phyloP scores from a whole-genome alignment of 2,888 invertebrate genomes.

The Galerucella pusilla region DNA sequence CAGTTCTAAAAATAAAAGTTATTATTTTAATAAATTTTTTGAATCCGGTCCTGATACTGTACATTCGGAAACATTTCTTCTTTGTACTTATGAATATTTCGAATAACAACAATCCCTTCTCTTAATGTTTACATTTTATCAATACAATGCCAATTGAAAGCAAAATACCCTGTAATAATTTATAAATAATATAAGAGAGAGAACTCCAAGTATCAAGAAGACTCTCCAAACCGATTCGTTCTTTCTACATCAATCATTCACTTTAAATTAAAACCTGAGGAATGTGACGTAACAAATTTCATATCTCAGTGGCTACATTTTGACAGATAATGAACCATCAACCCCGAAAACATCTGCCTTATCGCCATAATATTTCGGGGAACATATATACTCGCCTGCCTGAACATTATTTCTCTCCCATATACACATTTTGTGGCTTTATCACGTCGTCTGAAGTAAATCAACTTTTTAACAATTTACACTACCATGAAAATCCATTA shows the following conservation, averaged over 20 bases:
- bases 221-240: neutral
- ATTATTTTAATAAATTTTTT: no score
- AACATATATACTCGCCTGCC: slow-evolving; percentile 13
- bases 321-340: slow-evolving; percentile 27
- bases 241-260: slow-evolving; percentile 6
- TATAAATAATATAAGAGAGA: neutral
- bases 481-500: slow-evolving; percentile 35
- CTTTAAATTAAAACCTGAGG: slow-evolving; percentile 13
- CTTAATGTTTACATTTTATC: no score
- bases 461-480: slow-evolving; percentile 40
- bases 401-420: slow-evolving; percentile 26
- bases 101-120: no score
- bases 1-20: no score
- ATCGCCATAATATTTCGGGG: slow-evolving; percentile 17
- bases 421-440: slow-evolving; percentile 14
- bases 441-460: slow-evolving; percentile 36
- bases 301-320: slow-evolving; percentile 18
- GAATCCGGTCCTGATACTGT: no score
- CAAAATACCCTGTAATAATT: neutral
- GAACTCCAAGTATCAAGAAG: neutral
- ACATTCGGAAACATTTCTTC: no score
- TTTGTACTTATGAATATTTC: no score
- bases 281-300: slow-evolving; percentile 17
- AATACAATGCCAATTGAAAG: no score
- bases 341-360: slow-evolving; percentile 20